These are phyloP conservation scores for Tarsius wallacei DNA, from an alignment of 2,797 vertebrate genomes.

Conservation along the genomic window DNA sequence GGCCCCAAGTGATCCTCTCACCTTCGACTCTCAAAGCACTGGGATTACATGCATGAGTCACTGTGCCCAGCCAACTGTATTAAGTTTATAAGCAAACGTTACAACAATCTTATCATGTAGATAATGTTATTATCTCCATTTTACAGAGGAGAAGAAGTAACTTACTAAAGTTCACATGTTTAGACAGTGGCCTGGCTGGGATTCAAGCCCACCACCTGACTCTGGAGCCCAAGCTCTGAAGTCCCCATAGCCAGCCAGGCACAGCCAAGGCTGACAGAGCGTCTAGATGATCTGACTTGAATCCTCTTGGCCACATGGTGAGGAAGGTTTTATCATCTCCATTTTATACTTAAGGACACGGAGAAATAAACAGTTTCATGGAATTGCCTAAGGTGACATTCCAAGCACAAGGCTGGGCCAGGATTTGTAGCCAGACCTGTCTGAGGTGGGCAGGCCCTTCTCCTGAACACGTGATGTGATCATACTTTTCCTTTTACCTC, in stretches of 20 bases:
- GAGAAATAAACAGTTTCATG: not conserved
- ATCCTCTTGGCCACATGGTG: not conserved
- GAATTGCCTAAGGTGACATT: not conserved
- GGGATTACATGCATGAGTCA: too few relatives aligned
- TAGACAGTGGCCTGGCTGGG: not conserved
- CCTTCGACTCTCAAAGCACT: too few relatives aligned
- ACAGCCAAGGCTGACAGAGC: rapidly evolving
- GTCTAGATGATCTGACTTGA: rapidly evolving
- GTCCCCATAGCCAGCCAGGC: too few relatives aligned
- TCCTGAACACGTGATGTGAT: not conserved
- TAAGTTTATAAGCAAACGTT: not conserved
- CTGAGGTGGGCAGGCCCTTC: not conserved
- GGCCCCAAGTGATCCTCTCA: too few relatives aligned
- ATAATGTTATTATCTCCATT: too few relatives aligned
- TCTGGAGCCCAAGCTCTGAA: not conserved
- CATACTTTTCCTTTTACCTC: not conserved
- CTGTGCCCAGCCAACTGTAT: too few relatives aligned
- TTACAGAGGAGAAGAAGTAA: not conserved
- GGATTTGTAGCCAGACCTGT: not conserved
- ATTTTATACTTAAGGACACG: not conserved
- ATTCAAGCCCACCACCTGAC: not conserved
- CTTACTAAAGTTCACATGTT: not conserved
- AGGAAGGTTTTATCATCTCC: not conserved
- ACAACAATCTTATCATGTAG: not conserved
- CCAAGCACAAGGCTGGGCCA: not conserved